Evolutionary conservation across 2,113 vertebrate genomes (phyloP).

Genomic region (Barnardius zonarius): DNA sequence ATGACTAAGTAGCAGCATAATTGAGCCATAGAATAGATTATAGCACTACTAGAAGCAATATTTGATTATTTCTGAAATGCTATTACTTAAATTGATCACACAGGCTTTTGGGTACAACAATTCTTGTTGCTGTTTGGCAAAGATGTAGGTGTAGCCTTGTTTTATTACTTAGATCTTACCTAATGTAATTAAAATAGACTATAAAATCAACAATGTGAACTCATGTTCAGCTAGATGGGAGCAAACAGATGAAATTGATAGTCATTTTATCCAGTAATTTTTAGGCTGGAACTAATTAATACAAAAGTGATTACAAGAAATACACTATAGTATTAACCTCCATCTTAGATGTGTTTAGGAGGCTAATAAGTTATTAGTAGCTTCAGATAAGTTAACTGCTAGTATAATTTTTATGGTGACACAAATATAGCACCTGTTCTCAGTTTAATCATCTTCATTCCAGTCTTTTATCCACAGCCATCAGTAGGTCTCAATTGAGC

Average conservation of each 20-base stretch:
- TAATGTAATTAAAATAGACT: constrained; percentile 8
- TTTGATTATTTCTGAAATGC: constrained; percentile 6
- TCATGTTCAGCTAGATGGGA: background rate
- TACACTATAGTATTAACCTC: background rate
- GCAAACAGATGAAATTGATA: background rate
- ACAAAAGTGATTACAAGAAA: background rate
- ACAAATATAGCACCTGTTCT: background rate
- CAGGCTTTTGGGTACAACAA: background rate
- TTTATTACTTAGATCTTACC: background rate
- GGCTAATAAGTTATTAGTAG: background rate
- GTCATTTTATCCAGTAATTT: background rate
- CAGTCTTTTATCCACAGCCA: background rate
- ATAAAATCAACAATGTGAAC: background rate
- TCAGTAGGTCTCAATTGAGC: background rate
- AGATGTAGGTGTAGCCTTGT: background rate
- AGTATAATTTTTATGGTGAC: background rate
- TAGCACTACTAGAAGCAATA: background rate
- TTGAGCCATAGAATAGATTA: background rate
- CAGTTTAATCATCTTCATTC: background rate
- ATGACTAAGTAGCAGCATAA: background rate
- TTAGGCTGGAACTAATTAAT: background rate
- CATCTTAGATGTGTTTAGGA: background rate
- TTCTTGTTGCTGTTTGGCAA: background rate
- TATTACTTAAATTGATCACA: constrained; percentile 45
- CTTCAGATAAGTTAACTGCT: background rate